Base-by-base conservation (phyloP, 2,888 invertebrate genomes). In the Lottia gigantea region DNA sequence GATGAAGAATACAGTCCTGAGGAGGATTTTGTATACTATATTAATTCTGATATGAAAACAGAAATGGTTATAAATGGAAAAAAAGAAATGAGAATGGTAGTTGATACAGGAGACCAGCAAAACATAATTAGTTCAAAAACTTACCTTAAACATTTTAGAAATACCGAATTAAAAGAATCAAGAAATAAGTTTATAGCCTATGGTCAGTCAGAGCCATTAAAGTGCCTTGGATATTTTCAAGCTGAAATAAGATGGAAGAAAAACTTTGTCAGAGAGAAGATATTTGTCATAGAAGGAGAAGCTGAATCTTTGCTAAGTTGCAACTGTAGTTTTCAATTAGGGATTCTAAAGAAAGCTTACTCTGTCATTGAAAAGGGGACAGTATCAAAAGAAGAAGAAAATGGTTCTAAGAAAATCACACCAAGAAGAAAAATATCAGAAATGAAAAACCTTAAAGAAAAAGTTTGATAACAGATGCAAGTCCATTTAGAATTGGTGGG, bases 391-490 rank as follows among this genome's bases (percentile, higher is more conserved):
- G 49, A 14, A 49, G n/a, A 16, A 15, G 12, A 19, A 4, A 14
- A 49, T n/a, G 49, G 19, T n/a, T 6, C 49, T 6, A n/a, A 4
- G 49, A 49, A 49, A 19, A 14, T n/a, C 16, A 49, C 3, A 7
- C 19, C 12, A 49, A 6, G 16, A 11, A 49, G 12, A 49, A 19
- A 15, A 49, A 49, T 7, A 49, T n/a, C 6, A n/a, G 49, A 49
- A 49, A n/a, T 49, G 49, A 49, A 49, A 19, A 49, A 49, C 49
- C 49, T 49, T 49, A 49, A 19, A 49, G 49, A 4, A 7, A 49
- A 49, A 73, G 79, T 61, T 31, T 82, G 11, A n/a, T 76, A 25
- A 79, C 80, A 14, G 79, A 82, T 70, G 80, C 80, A 8, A 76
- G 79, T 46, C 81, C 80, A 66, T 75, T 76, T 19, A 80, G 80